These are phyloP conservation scores for Dromococcyx pavoninus DNA, from an alignment of 2,797 vertebrate species.

Conservation along the genomic window DNA sequence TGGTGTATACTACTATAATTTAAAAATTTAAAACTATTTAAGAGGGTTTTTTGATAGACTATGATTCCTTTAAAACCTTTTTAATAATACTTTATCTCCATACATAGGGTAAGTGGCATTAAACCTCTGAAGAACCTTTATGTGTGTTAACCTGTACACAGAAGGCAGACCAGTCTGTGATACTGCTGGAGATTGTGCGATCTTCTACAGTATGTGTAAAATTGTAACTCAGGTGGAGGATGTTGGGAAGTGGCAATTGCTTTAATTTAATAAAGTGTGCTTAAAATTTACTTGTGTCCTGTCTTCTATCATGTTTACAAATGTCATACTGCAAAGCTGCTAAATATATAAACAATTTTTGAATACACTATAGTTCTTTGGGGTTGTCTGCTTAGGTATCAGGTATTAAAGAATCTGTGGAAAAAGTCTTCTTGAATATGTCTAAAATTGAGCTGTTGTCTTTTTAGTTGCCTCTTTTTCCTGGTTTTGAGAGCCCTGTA, in stretches of 20 bases:
- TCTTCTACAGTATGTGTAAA: constrained; percentile 20
- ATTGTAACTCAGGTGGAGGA: constrained; percentile 8
- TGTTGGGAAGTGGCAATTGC: not conserved
- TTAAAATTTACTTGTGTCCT: constrained; percentile 13
- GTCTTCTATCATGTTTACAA: not conserved
- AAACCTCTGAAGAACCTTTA: constrained; percentile 68
- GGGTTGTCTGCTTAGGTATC: not conserved
- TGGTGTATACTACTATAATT: not conserved
- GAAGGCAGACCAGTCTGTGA: constrained; percentile 66
- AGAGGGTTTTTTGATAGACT: constrained; percentile 3
- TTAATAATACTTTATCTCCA: constrained; percentile 74
- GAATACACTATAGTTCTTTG: not conserved
- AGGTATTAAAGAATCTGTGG: not conserved
- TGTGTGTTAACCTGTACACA: constrained; percentile 47
- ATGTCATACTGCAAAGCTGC: not conserved
- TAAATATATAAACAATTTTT: not conserved
- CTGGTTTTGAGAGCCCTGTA: not conserved
- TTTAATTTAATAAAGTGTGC: constrained; percentile 65
- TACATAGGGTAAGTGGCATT: constrained; percentile 78
- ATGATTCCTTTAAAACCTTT: not conserved
- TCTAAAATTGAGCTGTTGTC: not conserved
- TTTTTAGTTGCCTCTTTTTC: not conserved
- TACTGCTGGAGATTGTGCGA: constrained; percentile 5
- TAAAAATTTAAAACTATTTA: not conserved
- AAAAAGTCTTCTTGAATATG: not conserved